Conservation (phyloP, 2,113 vertebrate species). For the mouse (Mus musculus) region GRCm39 chr9:104562001-104562500, state of each 20-base stretch:
- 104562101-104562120: neutral
- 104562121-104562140: neutral
- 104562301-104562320: neutral
- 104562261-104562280: neutral
- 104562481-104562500: too few species aligned
- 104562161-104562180: neutral
- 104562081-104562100: fast-evolving
- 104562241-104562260: neutral
- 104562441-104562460: neutral
- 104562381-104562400: neutral
- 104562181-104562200: neutral
- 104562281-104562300: neutral
- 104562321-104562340: neutral
- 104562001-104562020: neutral
- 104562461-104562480: too few species aligned
- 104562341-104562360: neutral
- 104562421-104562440: neutral
- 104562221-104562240: neutral
- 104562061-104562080: neutral
- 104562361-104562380: neutral
- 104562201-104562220: neutral
- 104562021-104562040: neutral
- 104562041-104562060: neutral
- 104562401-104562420: neutral
- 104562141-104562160: neutral